Evolutionary conservation across 2,113 vertebrate genomes (phyloP).

Genomic region (Nannobrachium achirus): DNA sequence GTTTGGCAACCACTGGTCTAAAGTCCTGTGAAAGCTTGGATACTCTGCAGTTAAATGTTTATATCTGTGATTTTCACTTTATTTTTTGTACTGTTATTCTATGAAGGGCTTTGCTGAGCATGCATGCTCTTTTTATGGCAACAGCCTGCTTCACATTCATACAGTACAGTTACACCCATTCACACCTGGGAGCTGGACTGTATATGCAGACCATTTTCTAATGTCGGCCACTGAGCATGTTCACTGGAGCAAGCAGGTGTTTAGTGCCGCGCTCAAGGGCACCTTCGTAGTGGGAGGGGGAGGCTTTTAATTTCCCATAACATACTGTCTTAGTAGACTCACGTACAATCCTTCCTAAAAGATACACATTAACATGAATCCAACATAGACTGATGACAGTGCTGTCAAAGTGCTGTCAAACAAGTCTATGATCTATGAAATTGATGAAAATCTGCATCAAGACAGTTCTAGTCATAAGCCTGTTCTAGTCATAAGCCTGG

Average conservation of each 20-base stretch:
- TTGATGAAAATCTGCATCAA: no score
- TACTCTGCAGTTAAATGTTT: slow-evolving; percentile 51
- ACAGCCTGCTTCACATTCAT: slow-evolving; percentile 18
- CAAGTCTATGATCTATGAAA: no score
- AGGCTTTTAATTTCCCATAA: slow-evolving; percentile 15
- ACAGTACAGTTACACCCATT: slow-evolving; percentile 42
- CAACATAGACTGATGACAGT: no score
- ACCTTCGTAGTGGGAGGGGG: background rate
- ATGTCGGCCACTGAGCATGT: slow-evolving; percentile 5
- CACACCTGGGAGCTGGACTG: slow-evolving; percentile 23
- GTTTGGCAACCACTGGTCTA: no score
- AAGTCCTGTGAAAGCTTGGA: slow-evolving; percentile 32
- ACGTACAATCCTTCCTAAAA: no score
- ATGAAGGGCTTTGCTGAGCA: slow-evolving; percentile 40
- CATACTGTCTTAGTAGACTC: no score
- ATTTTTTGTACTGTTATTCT: slow-evolving; percentile 12
- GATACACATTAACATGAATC: no score
- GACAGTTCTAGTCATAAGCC: no score
- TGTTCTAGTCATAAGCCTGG: no score
- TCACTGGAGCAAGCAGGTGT: background rate
- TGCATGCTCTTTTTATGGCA: slow-evolving; percentile 3
- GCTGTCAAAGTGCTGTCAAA: no score
- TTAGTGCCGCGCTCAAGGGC: slow-evolving; percentile 33
- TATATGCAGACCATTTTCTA: background rate
- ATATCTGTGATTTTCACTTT: slow-evolving; percentile 9